These are phyloP conservation scores for Herpailurus yagouaroundi DNA, from an alignment of 2,113 vertebrate species.

Conservation along the genomic window DNA sequence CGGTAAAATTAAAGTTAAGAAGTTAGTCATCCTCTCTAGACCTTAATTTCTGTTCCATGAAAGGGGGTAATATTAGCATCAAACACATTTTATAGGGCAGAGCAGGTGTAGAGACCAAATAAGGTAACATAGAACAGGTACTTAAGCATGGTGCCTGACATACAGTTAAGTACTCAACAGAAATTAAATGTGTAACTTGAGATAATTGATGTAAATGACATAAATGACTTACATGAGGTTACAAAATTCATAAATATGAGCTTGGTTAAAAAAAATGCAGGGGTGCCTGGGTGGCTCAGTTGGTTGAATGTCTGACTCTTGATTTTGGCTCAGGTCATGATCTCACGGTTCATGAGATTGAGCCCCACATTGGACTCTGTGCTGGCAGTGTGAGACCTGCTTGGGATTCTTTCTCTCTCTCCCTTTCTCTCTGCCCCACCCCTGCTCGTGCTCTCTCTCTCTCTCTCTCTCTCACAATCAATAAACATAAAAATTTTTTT, in stretches of 20 bases:
- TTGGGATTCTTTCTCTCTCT: too few species aligned
- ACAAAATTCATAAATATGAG: not conserved
- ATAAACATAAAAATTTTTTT: too few species aligned
- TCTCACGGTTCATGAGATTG: too few species aligned
- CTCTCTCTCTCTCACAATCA: too few species aligned
- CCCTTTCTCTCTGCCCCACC: too few species aligned
- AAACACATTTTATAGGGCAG: not conserved
- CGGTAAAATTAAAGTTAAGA: not conserved
- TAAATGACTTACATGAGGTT: not conserved
- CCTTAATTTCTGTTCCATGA: not conserved
- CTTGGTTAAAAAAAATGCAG: not conserved
- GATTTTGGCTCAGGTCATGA: too few species aligned
- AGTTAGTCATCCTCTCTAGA: not conserved
- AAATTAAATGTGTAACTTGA: not conserved
- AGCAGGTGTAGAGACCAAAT: not conserved
- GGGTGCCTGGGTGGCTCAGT: too few species aligned
- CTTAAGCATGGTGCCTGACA: not conserved
- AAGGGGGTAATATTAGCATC: not conserved
- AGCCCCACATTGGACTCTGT: too few species aligned
- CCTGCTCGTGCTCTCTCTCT: too few species aligned
- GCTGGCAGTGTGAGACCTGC: too few species aligned
- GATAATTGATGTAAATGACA: not conserved
- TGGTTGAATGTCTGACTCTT: too few species aligned
- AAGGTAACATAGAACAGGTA: too few species aligned
- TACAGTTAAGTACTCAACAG: not conserved